phyloP scores from a whole-genome alignment of 2,888 invertebrate species.

The Machimus atricapillus region DNA sequence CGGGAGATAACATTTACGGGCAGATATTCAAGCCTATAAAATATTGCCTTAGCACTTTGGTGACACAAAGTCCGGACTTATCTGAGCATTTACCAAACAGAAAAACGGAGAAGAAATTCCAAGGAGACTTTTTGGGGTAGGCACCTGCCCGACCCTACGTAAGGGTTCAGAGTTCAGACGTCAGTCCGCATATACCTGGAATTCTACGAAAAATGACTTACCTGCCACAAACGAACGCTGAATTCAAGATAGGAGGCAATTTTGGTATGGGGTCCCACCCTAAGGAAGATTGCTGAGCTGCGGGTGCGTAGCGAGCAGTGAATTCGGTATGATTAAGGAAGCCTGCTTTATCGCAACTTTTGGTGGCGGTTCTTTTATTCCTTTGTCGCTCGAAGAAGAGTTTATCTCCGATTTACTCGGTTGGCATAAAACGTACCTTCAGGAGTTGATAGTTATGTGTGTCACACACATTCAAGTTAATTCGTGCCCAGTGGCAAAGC shows the following conservation, averaged over 20 bases:
- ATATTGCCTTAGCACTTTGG: slow-evolving; percentile 27
- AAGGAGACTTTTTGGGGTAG: background rate
- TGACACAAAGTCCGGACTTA: slow-evolving; percentile 23
- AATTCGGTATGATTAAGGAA: background rate
- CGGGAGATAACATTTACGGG: slow-evolving; percentile 14
- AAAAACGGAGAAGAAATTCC: background rate
- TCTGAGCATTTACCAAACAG: slow-evolving; percentile 6
- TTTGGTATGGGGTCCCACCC: background rate
- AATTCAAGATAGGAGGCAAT: background rate
- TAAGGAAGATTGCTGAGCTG: background rate
- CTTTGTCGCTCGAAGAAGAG: background rate
- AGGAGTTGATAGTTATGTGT: background rate
- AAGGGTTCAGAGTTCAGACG: background rate
- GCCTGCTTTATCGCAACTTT: background rate
- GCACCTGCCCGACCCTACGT: background rate
- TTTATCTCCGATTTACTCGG: background rate
- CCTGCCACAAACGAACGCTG: background rate
- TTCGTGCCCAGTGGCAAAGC: background rate
- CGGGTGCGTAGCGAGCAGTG: background rate
- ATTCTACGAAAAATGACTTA: slow-evolving; percentile 17
- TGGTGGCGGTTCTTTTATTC: background rate
- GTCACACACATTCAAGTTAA: background rate
- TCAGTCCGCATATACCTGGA: background rate
- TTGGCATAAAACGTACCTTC: background rate
- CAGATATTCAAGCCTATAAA: slow-evolving; percentile 24